Conservation (phyloP, 1,140 invertebrate species). For the Choristoneura fumiferana region DNA sequence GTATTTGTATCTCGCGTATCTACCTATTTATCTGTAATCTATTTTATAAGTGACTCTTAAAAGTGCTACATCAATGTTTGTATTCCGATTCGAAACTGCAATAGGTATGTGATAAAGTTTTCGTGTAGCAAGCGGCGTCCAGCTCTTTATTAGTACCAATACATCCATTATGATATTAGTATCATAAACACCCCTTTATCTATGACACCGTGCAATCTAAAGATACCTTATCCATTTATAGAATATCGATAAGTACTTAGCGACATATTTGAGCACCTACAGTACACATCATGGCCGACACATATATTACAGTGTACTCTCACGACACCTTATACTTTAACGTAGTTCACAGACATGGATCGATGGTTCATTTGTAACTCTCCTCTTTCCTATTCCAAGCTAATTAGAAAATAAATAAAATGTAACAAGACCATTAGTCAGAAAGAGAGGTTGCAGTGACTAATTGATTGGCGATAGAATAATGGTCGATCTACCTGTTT, state of each 20-base stretch:
- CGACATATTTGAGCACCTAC: slow-evolving; percentile 4
- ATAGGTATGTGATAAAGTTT: slow-evolving; percentile 5
- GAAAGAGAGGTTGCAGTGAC: slow-evolving; percentile 41
- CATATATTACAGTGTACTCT: background rate
- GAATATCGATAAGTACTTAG: slow-evolving; percentile 9
- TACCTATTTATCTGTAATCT: too few species aligned
- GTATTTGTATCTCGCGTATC: too few species aligned
- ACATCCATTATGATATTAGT: slow-evolving; percentile 19
- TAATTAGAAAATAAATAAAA: slow-evolving; percentile 55
- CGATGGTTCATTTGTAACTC: slow-evolving; percentile 20
- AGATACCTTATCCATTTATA: slow-evolving; percentile 1
- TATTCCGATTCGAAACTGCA: too few species aligned
- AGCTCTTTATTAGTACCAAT: slow-evolving; percentile 8
- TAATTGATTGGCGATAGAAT: slow-evolving; percentile 55
- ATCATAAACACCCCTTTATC: slow-evolving; percentile 6
- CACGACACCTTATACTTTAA: background rate
- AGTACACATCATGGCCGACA: background rate
- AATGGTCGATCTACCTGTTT: slow-evolving; percentile 33
- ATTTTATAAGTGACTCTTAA: too few species aligned
- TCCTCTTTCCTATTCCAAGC: slow-evolving; percentile 31
- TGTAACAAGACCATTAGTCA: slow-evolving; percentile 42
- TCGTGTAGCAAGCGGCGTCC: background rate
- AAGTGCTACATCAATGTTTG: too few species aligned
- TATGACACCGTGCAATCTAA: slow-evolving; percentile 16
- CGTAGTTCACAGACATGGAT: background rate